Percentiles rank a stretch among this genome's conserved stretches.
phyloP scores from a whole-genome alignment of 2,888 invertebrate genomes.

The Meloe dianella region DNA sequence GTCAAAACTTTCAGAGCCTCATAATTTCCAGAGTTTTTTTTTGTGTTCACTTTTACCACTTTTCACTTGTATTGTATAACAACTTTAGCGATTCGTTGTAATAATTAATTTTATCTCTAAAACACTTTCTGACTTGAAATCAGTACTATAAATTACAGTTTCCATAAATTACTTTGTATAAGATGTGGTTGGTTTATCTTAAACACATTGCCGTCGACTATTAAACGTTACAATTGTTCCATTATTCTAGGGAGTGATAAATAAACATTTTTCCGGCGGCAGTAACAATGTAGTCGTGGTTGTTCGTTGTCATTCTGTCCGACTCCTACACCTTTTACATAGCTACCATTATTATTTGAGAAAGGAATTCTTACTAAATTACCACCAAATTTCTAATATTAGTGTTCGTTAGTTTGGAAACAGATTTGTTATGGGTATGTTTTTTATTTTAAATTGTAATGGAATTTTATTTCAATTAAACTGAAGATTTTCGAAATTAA shows the following conservation, averaged over 20 bases:
- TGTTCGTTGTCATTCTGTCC: conserved; percentile 33
- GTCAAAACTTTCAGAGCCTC: not conserved
- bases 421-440: not conserved
- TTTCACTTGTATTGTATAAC: conserved; percentile 15
- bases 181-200: conserved; percentile 47
- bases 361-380: conserved; percentile 43
- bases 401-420: not conserved
- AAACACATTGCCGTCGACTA: conserved; percentile 49
- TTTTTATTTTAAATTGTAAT: too few relatives aligned
- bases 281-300: conserved; percentile 20
- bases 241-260: conserved; percentile 49
- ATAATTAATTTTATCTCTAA: conserved; percentile 34
- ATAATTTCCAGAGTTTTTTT: not conserved
- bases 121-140: conserved; percentile 34
- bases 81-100: conserved; percentile 22
- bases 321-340: conserved; percentile 20
- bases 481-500: too few relatives aligned
- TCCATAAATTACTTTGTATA: conserved; percentile 49
- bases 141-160: conserved; percentile 46
- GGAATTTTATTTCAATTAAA: too few relatives aligned
- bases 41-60: not conserved
- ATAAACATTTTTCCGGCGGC: conserved; percentile 48
- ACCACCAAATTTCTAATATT: not conserved
- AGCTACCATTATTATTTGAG: conserved; percentile 47
- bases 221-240: conserved; percentile 53